Percentiles rank a stretch among this genome's conserved stretches.
Conservation (phyloP, 2,113 vertebrate genomes). For the Anguilla japonica region DNA sequence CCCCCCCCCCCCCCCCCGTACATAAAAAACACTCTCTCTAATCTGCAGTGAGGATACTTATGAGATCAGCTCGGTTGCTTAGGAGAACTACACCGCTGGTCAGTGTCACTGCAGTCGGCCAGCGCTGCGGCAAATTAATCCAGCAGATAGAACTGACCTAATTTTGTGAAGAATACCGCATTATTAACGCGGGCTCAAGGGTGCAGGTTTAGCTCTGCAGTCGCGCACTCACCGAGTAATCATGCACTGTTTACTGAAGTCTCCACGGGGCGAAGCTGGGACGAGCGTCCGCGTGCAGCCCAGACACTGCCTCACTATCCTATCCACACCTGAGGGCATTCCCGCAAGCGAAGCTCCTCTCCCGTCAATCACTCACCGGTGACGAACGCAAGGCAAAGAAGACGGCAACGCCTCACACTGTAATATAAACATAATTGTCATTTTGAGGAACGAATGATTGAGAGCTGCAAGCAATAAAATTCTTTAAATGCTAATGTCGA, state of each 20-base stretch:
- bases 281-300: conserved; percentile 20
- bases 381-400: background rate
- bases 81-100: background rate
- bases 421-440: conserved; percentile 10
- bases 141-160: background rate
- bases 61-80: background rate
- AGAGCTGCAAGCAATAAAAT: background rate
- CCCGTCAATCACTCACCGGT: conserved; percentile 23
- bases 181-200: background rate
- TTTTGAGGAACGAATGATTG: conserved; percentile 6
- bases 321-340: conserved; percentile 21
- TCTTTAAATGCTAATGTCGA: background rate
- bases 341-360: conserved; percentile 6
- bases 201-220: background rate
- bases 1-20: background rate
- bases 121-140: background rate
- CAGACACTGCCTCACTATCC: conserved; percentile 13
- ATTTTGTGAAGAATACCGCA: background rate
- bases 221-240: background rate
- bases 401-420: conserved; percentile 18
- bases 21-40: conserved; percentile 6
- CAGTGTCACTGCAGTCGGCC: background rate
- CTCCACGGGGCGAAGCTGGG: background rate
- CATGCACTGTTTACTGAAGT: background rate
- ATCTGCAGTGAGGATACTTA: conserved; percentile 20